Conservation (phyloP, 1,140 invertebrate genomes). For the Chlorops oryzae region DNA sequence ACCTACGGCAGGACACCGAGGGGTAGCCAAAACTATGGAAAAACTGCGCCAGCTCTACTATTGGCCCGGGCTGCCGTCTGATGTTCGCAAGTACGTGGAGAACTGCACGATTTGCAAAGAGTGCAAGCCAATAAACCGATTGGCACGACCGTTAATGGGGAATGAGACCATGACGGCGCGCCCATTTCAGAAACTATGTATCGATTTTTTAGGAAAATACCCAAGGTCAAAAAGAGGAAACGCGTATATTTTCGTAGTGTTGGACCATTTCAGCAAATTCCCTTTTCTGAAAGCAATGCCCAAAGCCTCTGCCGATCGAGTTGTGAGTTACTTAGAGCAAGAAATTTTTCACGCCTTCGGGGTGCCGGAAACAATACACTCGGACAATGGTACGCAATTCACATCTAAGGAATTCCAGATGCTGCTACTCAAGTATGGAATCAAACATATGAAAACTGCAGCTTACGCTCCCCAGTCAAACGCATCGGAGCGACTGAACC, state of each 20-base stretch:
- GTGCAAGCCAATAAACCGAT: neutral
- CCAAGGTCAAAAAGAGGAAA: slow-evolving; percentile 11
- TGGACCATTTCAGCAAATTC: slow-evolving; percentile 11
- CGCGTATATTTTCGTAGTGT: slow-evolving; percentile 9
- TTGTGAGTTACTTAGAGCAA: neutral
- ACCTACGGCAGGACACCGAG: neutral
- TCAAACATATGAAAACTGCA: neutral
- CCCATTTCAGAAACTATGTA: slow-evolving; percentile 13
- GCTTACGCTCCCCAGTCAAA: neutral
- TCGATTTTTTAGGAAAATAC: slow-evolving; percentile 14
- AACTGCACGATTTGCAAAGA: slow-evolving; percentile 6
- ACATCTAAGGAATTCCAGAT: neutral
- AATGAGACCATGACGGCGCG: neutral
- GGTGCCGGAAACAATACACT: neutral
- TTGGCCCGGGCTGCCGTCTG: too few species aligned
- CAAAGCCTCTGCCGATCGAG: neutral
- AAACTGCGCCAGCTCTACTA: neutral
- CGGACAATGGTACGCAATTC: neutral
- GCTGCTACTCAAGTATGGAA: slow-evolving; percentile 37
- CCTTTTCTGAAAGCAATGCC: neutral
- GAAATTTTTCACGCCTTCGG: neutral
- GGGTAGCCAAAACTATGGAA: neutral
- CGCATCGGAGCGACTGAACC: neutral
- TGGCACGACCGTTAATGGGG: neutral
- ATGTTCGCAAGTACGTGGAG: neutral